Evolutionary conservation across 2,113 vertebrate genomes (phyloP), one percentile per base, ranked within the genome.

Genomic region (Epinephelus lanceolatus): DNA sequence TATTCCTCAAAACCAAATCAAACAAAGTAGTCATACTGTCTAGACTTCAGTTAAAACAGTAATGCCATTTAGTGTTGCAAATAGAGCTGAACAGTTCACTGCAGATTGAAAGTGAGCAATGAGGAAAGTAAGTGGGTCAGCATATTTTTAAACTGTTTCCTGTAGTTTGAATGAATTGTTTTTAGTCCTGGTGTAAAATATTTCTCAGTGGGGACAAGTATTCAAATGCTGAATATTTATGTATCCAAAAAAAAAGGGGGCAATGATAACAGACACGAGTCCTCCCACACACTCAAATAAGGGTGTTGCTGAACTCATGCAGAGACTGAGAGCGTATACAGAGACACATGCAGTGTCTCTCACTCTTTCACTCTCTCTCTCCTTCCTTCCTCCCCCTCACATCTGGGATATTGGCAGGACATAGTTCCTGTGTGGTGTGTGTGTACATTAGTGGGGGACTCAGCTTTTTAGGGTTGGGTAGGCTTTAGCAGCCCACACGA

Each of bases 391-490:
- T 83, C 93, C 94, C 91, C 92, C 90, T 88, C 93, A 94, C 94
- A 95, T 96, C 93, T 95, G 94, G 85, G 85, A 12, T 79, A 57
- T 80, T 94, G 93, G 90, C 91, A 92, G 82, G 66, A 25, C 68
- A 40, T 33, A 81, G 83, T 90, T 93, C 91, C 88, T 91, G 88
- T 90, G 86, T 85, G 87, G 72, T 74, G 84, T 79, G 81, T 86
- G 84, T 80, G 74, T 85, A 61, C 59, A 80, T 87, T 67, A 89
- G 88, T 68, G 30, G 57, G 84, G 87, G 84, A 84, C 40, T 78
- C 33, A 53, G 79, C 9, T 62, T 84, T 88, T 88, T 85, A 71
- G 91, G 89, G 87, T 78, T 85, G 91, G 88, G 89, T 86, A 79
- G 69, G 23, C 83, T 73, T 25, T 49, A 25, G 85, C 61, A 74